phyloP scores from a whole-genome alignment of 2,797 vertebrate genomes.

The Micromesistius poutassou region DNA sequence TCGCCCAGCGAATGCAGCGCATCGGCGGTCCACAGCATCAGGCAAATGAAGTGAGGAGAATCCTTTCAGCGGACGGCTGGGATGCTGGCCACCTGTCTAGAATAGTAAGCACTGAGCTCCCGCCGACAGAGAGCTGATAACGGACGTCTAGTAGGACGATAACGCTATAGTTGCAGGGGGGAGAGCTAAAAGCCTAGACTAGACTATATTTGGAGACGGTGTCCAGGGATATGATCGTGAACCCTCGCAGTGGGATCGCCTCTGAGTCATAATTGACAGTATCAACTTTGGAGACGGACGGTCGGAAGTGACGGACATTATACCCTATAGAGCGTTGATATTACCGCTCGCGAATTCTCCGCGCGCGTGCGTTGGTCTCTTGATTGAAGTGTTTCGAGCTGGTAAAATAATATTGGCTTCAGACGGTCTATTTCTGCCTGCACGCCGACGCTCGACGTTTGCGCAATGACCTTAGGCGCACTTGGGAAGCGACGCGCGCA shows the following conservation, averaged over 20 bases:
- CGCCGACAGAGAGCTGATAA: too few species aligned
- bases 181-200: background rate
- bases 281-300: background rate
- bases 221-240: background rate
- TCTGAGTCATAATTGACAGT: background rate
- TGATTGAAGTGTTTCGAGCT: background rate
- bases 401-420: background rate
- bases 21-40: background rate
- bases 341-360: background rate
- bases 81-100: conserved; percentile 52
- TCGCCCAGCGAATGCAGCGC: background rate
- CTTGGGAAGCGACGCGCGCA: background rate
- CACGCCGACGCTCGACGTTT: background rate
- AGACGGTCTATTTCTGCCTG: background rate
- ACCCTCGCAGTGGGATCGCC: background rate
- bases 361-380: background rate
- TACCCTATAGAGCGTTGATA: background rate
- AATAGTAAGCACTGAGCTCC: conserved; percentile 19
- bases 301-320: background rate
- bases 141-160: background rate
- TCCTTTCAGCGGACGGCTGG: conserved; percentile 31
- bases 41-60: conserved; percentile 13
- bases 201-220: background rate
- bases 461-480: background rate
- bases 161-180: too few species aligned